Evolutionary conservation across 2,113 vertebrate genomes (phyloP).

Genomic region (Oncorhynchus kisutch): DNA sequence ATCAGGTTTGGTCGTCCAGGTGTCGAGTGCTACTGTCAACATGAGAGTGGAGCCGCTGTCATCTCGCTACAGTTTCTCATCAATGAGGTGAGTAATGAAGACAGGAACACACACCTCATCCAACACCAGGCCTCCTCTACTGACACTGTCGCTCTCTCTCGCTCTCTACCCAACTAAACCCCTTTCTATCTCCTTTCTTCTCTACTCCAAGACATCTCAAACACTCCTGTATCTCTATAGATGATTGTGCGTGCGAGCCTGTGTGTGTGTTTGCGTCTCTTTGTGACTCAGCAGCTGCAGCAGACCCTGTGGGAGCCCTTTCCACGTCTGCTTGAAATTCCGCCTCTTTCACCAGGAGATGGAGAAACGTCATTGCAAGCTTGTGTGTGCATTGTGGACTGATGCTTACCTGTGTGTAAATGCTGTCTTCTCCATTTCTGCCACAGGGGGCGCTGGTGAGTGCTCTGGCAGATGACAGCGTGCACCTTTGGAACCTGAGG

Average conservation of each 20-base stretch:
- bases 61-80: constrained; percentile 92
- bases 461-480: constrained; percentile 94
- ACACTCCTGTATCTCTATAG: no score
- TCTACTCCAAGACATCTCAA: no score
- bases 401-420: not conserved
- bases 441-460: constrained; percentile 95
- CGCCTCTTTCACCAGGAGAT: constrained; percentile 32
- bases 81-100: not conserved
- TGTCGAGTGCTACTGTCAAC: constrained; percentile 97
- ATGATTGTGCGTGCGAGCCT: no score
- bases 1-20: constrained; percentile 93
- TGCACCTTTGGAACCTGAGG: constrained; percentile 98
- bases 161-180: no score
- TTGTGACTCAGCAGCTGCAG: constrained; percentile 61
- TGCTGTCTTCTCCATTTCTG: not conserved
- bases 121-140: not conserved
- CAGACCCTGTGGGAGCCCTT: constrained; percentile 48
- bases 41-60: constrained; percentile 91
- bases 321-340: constrained; percentile 50
- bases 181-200: no score
- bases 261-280: no score
- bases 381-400: not conserved
- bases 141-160: no score
- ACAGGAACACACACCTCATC: not conserved
- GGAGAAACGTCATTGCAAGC: not conserved